Base-by-base conservation (phyloP, 2,113 vertebrate species). In the Emydura subglobosa region DNA sequence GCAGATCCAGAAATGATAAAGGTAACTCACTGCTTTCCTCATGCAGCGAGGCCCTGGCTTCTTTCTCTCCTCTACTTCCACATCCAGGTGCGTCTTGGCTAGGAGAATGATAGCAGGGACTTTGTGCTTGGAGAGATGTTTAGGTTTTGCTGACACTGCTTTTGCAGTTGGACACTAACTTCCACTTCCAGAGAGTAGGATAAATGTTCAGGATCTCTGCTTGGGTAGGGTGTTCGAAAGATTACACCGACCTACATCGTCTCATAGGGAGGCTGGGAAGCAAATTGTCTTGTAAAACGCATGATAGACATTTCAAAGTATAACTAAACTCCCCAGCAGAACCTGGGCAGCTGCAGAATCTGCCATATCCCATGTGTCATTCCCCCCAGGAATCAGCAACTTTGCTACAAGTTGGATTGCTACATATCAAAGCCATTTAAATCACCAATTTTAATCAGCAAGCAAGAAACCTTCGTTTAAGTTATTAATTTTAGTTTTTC, bases 1-100 rank as follows among this genome's bases (percentile, higher is more conserved):
- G 99, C 99, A 0, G 99, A 99, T 95, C 99, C 99, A 0, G 99
- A 99, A 91, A 99, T 99, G 98, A 99, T 99, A 94, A 99, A 99
- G 99, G 99, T 99, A 72, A 49, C 0, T 1, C 13, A 14, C 42
- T 5, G 1, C 6, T 8, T 19, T 21, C 14, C 25, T 11, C 9
- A 10, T 5, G 49, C 19, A 10, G 10, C 42, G 19, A 5, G 47
- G 76, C 21, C 68, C 4, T 12, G 16, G 9, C 29, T 42, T 31
- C 19, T 2, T 10, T 29, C n/a, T n/a, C 34, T 68, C 55, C 9
- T 29, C 2, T 47, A 29, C 17, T 34, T 49, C 49, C 3, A 4
- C 54, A 39, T 68, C 21, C 11, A 27, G 8, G 7, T 4, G 57
- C 39, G 7, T 51, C 16, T 25, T 53, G 47, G 47, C 47, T 17